phyloP scores from a whole-genome alignment of 2,797 vertebrate genomes.

The Melopsittacus undulatus region DNA sequence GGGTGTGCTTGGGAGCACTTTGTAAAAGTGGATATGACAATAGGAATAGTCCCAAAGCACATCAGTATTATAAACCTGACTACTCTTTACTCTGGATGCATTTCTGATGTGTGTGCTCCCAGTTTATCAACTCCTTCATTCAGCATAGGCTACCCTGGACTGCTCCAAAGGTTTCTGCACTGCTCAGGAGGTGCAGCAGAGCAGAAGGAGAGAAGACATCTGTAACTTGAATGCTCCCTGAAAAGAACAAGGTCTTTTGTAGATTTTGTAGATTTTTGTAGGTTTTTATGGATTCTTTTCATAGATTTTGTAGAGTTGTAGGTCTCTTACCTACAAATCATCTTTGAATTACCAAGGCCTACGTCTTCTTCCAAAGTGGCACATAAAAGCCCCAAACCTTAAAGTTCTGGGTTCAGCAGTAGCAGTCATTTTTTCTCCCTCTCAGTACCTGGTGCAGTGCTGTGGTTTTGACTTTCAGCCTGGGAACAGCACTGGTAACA shows the following conservation, averaged over 20 bases:
- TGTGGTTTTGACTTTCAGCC: too few species aligned
- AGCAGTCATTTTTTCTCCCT: too few species aligned
- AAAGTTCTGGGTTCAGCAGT: too few species aligned
- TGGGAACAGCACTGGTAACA: too few species aligned
- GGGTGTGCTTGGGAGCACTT: background rate
- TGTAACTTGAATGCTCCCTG: background rate
- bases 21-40: background rate
- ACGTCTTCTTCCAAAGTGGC: background rate
- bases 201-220: background rate
- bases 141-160: background rate
- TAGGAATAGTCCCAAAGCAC: background rate
- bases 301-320: background rate
- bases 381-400: background rate
- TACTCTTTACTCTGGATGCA: background rate
- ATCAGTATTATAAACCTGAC: background rate
- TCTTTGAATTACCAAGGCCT: background rate
- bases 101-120: background rate
- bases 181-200: background rate
- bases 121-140: background rate
- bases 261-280: background rate
- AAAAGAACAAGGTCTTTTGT: background rate
- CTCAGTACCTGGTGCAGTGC: too few species aligned
- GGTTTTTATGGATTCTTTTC: background rate
- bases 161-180: fast-evolving
- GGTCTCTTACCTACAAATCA: background rate